phyloP scores from a whole-genome alignment of 2,113 vertebrate species.

The Dasyprocta punctata region DNA sequence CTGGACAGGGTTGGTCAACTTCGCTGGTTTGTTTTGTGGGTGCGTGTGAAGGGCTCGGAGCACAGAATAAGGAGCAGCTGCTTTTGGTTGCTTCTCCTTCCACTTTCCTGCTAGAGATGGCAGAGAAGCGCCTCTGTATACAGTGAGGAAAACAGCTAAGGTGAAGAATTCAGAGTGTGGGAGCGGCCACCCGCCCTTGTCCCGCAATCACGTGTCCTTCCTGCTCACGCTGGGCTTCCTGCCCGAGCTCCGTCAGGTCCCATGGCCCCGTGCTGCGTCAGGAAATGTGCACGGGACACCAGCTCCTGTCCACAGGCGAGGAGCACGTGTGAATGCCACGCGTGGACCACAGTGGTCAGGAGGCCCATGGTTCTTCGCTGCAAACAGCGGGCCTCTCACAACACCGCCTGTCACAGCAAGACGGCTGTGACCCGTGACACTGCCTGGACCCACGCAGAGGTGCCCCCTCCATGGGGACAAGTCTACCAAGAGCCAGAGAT shows the following conservation, averaged over 20 bases:
- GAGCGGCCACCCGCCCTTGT: neutral
- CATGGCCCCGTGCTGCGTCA: neutral
- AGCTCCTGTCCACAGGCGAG: neutral
- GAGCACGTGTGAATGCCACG: neutral
- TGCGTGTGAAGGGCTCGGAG: too few species aligned
- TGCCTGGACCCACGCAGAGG: conserved; percentile 40
- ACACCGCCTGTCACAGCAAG: neutral
- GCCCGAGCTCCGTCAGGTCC: neutral
- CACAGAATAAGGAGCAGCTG: neutral
- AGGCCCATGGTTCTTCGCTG: neutral
- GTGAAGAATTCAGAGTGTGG: neutral
- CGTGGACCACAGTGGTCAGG: neutral
- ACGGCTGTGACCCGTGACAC: conserved; percentile 65
- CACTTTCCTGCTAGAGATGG: neutral
- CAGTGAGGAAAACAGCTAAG: neutral
- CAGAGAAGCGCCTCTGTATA: neutral
- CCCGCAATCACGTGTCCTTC: neutral
- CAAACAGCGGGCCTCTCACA: neutral
- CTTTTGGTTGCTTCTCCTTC: neutral
- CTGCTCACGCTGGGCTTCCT: neutral
- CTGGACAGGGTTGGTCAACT: neutral
- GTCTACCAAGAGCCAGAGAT: conserved; percentile 65
- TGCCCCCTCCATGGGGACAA: conserved; percentile 18
- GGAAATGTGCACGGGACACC: neutral
- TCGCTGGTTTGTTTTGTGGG: too few species aligned